These are phyloP conservation scores for Pungitius pungitius DNA, from an alignment of 2,113 vertebrate species.

Conservation along the genomic window DNA sequence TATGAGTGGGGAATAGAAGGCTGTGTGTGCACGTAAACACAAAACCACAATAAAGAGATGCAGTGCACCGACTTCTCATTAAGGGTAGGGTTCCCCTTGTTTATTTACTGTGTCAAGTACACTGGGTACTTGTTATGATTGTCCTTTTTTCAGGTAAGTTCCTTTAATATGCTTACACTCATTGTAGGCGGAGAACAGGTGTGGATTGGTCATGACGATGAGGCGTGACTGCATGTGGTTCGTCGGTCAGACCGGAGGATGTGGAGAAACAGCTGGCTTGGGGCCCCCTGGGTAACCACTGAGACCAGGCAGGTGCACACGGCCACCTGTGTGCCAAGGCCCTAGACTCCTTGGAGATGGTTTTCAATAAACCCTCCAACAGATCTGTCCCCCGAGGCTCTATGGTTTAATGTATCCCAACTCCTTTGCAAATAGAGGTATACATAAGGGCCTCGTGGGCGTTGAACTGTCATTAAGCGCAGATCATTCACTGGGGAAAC, in stretches of 20 bases:
- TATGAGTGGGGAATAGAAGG: conserved; percentile 26
- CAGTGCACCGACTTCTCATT: conserved; percentile 45
- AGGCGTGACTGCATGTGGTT: conserved; percentile 31
- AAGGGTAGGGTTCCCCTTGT: conserved; percentile 47
- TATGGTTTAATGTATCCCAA: neutral
- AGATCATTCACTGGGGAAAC: conserved; percentile 55
- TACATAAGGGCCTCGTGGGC: neutral
- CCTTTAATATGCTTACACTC: conserved; percentile 43
- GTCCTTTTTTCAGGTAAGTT: conserved; percentile 27
- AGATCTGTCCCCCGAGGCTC: neutral
- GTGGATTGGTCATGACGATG: conserved; percentile 53
- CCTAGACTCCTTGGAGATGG: conserved; percentile 41
- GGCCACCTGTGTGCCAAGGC: conserved; percentile 57
- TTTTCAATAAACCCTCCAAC: conserved; percentile 23
- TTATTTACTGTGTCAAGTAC: conserved; percentile 34
- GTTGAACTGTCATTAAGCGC: conserved; percentile 19
- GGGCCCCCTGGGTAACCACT: conserved; percentile 61
- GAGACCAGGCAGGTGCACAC: conserved; percentile 57
- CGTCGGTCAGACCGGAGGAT: conserved; percentile 22
- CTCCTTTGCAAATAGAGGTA: neutral
- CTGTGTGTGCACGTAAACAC: neutral
- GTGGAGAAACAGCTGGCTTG: conserved; percentile 56
- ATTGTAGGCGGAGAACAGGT: conserved; percentile 52
- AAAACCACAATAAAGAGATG: conserved; percentile 12
- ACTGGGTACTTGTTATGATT: conserved; percentile 3